phyloP scores from a whole-genome alignment of 2,113 vertebrate genomes.

The Donacobius atricapilla region DNA sequence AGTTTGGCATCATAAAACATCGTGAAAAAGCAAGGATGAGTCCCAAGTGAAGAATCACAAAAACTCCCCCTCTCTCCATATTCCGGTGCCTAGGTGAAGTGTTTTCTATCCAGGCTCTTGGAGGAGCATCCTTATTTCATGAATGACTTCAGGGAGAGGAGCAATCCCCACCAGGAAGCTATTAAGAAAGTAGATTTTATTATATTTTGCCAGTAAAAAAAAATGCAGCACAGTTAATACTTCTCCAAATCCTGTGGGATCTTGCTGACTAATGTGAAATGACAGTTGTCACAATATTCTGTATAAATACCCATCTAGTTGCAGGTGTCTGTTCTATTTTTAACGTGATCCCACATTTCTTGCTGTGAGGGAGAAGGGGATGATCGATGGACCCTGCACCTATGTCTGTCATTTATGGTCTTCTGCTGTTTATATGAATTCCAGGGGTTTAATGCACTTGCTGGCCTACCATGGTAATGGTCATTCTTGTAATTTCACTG shows the following conservation, averaged over 20 bases:
- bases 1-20: not conserved
- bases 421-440: not conserved
- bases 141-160: slow-evolving; percentile 66
- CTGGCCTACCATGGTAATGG: not conserved
- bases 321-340: slow-evolving; percentile 72
- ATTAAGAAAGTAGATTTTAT: slow-evolving; percentile 65
- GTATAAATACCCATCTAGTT: slow-evolving; percentile 72
- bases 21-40: not conserved
- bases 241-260: slow-evolving; percentile 62
- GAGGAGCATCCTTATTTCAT: slow-evolving; percentile 69
- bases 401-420: not conserved
- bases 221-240: slow-evolving; percentile 70
- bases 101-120: not conserved
- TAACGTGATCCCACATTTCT: slow-evolving; percentile 64
- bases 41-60: not conserved
- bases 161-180: slow-evolving; percentile 36
- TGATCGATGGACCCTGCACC: slow-evolving; percentile 39
- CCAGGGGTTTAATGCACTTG: not conserved
- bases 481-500: slow-evolving; percentile 32
- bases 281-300: slow-evolving; percentile 73
- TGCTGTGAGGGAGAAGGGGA: slow-evolving; percentile 18
- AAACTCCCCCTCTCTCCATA: not conserved
- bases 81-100: not conserved
- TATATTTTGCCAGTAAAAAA: slow-evolving; percentile 75
- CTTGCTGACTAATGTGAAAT: slow-evolving; percentile 70